Evolutionary conservation across 2,113 vertebrate species (phyloP).

Genomic region (Sprattus sprattus): DNA sequence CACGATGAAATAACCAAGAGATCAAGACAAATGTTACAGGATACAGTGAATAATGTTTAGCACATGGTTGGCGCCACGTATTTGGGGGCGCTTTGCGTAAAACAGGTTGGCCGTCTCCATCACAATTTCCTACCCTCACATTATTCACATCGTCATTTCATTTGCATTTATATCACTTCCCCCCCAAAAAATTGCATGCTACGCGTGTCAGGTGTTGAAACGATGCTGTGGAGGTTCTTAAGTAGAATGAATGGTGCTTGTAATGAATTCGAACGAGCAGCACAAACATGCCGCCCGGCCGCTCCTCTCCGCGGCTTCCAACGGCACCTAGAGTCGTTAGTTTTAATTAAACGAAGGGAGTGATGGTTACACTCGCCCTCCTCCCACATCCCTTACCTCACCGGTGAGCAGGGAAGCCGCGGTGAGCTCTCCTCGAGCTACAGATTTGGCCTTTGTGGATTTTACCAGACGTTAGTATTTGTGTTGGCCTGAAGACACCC

Average conservation of each 20-base stretch:
- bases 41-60: not conserved
- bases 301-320: constrained; percentile 48
- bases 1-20: not conserved
- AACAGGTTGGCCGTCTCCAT: constrained; percentile 38
- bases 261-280: constrained; percentile 72
- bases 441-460: not conserved
- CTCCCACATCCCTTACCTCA: not conserved
- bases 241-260: constrained; percentile 70
- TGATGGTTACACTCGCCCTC: constrained; percentile 39
- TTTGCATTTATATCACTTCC: constrained; percentile 72
- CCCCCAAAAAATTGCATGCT: constrained; percentile 38
- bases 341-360: constrained; percentile 72
- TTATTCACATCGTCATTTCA: constrained; percentile 40
- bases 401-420: not conserved
- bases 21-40: not conserved
- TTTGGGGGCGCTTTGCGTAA: constrained; percentile 7
- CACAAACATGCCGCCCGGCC: constrained; percentile 66
- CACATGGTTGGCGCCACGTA: not conserved
- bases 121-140: not conserved
- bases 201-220: constrained; percentile 50
- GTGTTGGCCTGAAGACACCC: not conserved
- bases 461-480: not conserved
- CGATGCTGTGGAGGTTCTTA: constrained; percentile 61
- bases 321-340: constrained; percentile 72
- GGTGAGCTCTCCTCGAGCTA: not conserved